A percentile compares a stretch with the other conserved stretches of the same genome.
Conservation (phyloP, 2,113 vertebrate genomes). For the Hyla sarda region DNA sequence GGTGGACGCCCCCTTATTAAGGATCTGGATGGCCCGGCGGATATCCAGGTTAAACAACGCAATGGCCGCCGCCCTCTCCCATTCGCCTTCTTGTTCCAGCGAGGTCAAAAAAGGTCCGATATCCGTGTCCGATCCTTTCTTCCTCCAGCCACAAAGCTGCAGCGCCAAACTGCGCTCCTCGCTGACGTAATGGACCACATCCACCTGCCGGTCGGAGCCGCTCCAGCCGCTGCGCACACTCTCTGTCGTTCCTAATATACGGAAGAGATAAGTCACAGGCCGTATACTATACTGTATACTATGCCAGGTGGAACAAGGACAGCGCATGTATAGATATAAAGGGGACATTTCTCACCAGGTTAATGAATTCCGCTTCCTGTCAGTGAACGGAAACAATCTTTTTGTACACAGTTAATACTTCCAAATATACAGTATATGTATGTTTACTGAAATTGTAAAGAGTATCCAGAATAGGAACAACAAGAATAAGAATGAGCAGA, state of each 20-base stretch:
- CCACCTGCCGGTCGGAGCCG: conserved; percentile 87
- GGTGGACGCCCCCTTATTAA: conserved; percentile 91
- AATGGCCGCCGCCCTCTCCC: conserved; percentile 94
- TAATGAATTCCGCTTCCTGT: no score
- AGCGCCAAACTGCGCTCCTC: conserved; percentile 92
- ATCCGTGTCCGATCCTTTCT: conserved; percentile 85
- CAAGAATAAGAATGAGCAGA: no score
- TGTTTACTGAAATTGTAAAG: no score
- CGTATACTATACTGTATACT: no score
- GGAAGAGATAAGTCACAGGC: background rate
- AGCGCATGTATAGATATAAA: no score
- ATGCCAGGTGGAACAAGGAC: no score
- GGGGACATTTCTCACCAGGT: no score
- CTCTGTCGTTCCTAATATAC: conserved; percentile 83
- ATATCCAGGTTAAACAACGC: conserved; percentile 97
- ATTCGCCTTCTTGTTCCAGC: conserved; percentile 92
- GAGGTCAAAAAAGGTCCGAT: conserved; percentile 89
- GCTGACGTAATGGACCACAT: conserved; percentile 85
- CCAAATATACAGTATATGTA: no score
- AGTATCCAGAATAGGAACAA: no score
- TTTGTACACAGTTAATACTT: no score
- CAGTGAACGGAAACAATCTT: no score
- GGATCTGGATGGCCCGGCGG: conserved; percentile 92
- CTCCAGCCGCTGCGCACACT: conserved; percentile 85
- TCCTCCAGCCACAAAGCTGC: conserved; percentile 96